phyloP scores from a whole-genome alignment of 2,888 invertebrate species.

The Drosophila suboccidentalis region DNA sequence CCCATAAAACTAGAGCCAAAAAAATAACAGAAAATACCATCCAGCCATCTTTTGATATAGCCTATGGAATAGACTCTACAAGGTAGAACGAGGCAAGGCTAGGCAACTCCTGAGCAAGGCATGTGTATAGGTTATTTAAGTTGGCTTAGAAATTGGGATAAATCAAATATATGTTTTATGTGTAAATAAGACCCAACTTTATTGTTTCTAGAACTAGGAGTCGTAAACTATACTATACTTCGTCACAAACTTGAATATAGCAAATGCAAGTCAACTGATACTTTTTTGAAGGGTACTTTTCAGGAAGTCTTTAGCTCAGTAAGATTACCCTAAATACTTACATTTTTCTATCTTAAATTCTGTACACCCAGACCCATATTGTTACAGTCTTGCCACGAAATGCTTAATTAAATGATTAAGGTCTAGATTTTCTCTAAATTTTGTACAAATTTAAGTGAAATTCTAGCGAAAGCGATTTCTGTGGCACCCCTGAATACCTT shows the following conservation, averaged over 20 bases:
- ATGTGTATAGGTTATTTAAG: constrained; percentile 58
- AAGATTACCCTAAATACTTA: background rate
- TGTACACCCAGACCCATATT: background rate
- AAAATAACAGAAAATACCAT: constrained; percentile 16
- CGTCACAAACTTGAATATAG: background rate
- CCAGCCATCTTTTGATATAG: constrained; percentile 23
- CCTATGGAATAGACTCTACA: constrained; percentile 5
- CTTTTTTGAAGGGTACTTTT: background rate
- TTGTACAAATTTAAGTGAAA: too few species aligned
- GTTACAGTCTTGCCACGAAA: background rate
- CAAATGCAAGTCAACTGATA: constrained; percentile 3
- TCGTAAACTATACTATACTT: constrained; percentile 6
- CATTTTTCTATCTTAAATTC: background rate
- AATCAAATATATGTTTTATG: constrained; percentile 59
- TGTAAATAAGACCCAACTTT: constrained; percentile 11
- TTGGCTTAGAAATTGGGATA: constrained; percentile 46
- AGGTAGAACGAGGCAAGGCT: background rate
- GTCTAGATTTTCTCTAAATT: too few species aligned
- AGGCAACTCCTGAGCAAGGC: constrained; percentile 3
- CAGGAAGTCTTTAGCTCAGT: background rate
- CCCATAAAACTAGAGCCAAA: constrained; percentile 67
- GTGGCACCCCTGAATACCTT: too few species aligned
- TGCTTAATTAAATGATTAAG: background rate
- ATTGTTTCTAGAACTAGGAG: background rate
- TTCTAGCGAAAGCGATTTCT: too few species aligned